Conservation (phyloP, 2,113 vertebrate genomes). For the Leuciscus idus region DNA sequence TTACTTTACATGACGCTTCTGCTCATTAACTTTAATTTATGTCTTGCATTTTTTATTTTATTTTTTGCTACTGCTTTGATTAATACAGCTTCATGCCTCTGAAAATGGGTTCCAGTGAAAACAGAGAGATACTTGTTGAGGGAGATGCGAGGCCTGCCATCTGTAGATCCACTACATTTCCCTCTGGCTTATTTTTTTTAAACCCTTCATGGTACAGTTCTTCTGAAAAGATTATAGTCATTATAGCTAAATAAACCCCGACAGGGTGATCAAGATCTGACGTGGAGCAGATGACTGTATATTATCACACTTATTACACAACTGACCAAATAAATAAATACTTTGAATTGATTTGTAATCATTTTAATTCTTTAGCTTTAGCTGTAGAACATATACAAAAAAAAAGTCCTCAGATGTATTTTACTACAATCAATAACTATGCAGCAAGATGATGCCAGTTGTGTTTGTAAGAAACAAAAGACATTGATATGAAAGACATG, state of each 20-base stretch:
- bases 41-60: constrained; percentile 48
- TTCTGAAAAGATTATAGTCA: not conserved
- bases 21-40: constrained; percentile 50
- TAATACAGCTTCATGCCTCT: constrained; percentile 30
- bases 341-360: not conserved
- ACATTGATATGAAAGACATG: not conserved
- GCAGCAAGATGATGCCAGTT: not conserved
- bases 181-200: not conserved
- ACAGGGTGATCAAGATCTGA: not conserved
- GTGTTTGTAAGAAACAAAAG: not conserved
- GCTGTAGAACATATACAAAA: not conserved
- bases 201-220: not conserved
- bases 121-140: not conserved
- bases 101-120: constrained; percentile 25
- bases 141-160: not conserved
- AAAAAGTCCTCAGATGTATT: not conserved
- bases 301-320: not conserved
- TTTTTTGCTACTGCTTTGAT: constrained; percentile 48
- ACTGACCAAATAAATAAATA: not conserved
- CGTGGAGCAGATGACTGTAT: not conserved
- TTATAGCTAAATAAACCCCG: not conserved
- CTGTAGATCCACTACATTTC: not conserved
- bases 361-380: not conserved
- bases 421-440: not conserved
- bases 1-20: constrained; percentile 44